Percentiles rank a stretch among this genome's conserved stretches.
Conservation (phyloP, 2,113 vertebrate species). For the Leptodactylus fuscus region DNA sequence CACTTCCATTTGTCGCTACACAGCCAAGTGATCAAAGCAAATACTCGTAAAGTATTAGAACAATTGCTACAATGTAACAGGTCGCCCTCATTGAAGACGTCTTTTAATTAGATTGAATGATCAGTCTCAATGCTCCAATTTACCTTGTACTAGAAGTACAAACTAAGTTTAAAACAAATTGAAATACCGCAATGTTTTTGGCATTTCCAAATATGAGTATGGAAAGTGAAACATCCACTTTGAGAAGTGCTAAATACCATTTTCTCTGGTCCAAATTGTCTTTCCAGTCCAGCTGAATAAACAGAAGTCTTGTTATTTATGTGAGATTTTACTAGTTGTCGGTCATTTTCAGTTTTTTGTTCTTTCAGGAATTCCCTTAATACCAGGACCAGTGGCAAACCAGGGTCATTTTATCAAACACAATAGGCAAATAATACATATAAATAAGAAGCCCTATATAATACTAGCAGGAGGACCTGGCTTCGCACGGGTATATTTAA, state of each 20-base stretch:
- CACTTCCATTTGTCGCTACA: too few species aligned
- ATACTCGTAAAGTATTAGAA: too few species aligned
- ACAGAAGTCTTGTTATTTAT: constrained; percentile 23
- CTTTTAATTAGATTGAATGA: too few species aligned
- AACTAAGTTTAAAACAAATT: background rate
- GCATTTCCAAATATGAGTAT: background rate
- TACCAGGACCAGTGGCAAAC: background rate
- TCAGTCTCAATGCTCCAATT: too few species aligned
- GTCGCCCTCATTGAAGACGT: too few species aligned
- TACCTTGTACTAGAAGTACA: too few species aligned
- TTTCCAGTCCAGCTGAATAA: constrained; percentile 36
- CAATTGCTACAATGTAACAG: too few species aligned
- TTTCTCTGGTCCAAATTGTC: constrained; percentile 16
- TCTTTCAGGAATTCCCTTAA: constrained; percentile 12
- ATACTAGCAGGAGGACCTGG: too few species aligned
- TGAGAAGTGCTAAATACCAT: constrained; percentile 5
- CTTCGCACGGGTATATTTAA: too few species aligned
- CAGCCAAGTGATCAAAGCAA: too few species aligned
- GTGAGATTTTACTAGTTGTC: constrained; percentile 21
- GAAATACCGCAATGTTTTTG: background rate
- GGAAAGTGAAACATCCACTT: background rate
- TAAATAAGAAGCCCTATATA: too few species aligned
- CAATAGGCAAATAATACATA: background rate
- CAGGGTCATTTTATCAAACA: background rate
- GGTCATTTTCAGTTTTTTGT: constrained; percentile 5